A percentile compares a stretch with the other conserved stretches of the same genome.
Conservation (phyloP, 2,888 invertebrate species). For the Melanostoma scalare region DNA sequence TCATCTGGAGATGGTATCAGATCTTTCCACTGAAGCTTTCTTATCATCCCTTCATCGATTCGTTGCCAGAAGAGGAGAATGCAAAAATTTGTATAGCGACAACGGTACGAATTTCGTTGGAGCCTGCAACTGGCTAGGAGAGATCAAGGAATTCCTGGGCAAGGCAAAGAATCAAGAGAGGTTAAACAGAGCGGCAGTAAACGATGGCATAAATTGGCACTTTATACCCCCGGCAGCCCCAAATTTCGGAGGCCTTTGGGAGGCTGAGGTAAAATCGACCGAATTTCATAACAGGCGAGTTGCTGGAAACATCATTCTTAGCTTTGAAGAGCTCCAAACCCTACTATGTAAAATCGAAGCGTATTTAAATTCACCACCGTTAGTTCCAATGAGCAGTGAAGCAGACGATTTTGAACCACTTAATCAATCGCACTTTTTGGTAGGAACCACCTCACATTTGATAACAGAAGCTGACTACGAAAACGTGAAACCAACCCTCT, state of each 20-base stretch:
- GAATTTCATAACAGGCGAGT: constrained; percentile 16
- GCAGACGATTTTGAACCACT: constrained; percentile 11
- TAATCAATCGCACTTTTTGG: constrained; percentile 2
- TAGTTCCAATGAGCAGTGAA: constrained; percentile 5
- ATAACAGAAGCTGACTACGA: constrained; percentile 1
- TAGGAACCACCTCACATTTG: not conserved
- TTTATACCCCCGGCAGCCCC: constrained; percentile 1
- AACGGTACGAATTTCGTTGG: constrained; percentile 50
- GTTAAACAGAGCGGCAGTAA: constrained; percentile 10
- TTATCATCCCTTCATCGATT: constrained; percentile 28
- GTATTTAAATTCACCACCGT: not conserved
- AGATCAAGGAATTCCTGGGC: not conserved
- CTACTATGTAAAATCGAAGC: constrained; percentile 8
- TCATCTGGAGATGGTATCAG: constrained; percentile 28
- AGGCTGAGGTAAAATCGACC: constrained; percentile 20
- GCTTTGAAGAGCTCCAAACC: constrained; percentile 17
- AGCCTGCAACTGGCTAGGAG: constrained; percentile 13
- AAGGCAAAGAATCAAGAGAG: not conserved
- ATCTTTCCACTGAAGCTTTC: constrained; percentile 26
- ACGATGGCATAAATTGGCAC: constrained; percentile 18
- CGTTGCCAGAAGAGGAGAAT: constrained; percentile 20
- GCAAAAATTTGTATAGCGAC: constrained; percentile 36
- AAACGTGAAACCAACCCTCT: constrained; percentile 5
- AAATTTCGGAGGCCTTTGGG: constrained; percentile 20
- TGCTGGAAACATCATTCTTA: constrained; percentile 5